Evolutionary conservation across 2,888 invertebrate genomes (phyloP).

Genomic region (Urechis unicinctus): DNA sequence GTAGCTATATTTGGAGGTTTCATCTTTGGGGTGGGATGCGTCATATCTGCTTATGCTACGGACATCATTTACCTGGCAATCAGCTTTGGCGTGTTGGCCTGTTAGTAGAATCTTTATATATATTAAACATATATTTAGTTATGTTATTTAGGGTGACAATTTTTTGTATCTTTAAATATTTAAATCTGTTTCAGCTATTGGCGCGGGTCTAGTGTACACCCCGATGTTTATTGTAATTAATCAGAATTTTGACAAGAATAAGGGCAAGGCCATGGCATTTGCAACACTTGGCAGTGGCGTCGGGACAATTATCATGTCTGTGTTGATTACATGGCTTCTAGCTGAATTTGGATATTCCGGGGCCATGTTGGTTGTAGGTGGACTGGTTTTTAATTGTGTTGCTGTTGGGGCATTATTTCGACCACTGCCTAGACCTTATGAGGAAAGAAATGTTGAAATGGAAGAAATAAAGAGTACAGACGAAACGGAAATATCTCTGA

Average conservation of each 20-base stretch:
- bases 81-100: constrained; percentile 56
- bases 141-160: no score
- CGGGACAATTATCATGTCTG: constrained; percentile 15
- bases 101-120: constrained; percentile 20
- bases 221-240: constrained; percentile 17
- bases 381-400: constrained; percentile 10
- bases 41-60: constrained; percentile 72
- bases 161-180: no score
- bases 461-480: no score
- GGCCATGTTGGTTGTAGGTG: constrained; percentile 15
- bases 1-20: constrained; percentile 78
- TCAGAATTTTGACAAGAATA: constrained; percentile 21
- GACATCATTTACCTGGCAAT: constrained; percentile 73
- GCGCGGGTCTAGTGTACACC: constrained; percentile 13
- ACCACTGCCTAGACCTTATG: constrained; percentile 4
- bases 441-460: neutral
- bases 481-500: neutral
- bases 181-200: constrained; percentile 10
- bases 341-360: constrained; percentile 11
- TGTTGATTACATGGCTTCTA: constrained; percentile 10
- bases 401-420: constrained; percentile 15
- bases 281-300: constrained; percentile 18
- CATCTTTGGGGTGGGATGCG: constrained; percentile 77
- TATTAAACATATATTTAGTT: no score
- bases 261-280: constrained; percentile 19